phyloP scores from a whole-genome alignment of 2,113 vertebrate genomes.

The Falcunculus frontatus region DNA sequence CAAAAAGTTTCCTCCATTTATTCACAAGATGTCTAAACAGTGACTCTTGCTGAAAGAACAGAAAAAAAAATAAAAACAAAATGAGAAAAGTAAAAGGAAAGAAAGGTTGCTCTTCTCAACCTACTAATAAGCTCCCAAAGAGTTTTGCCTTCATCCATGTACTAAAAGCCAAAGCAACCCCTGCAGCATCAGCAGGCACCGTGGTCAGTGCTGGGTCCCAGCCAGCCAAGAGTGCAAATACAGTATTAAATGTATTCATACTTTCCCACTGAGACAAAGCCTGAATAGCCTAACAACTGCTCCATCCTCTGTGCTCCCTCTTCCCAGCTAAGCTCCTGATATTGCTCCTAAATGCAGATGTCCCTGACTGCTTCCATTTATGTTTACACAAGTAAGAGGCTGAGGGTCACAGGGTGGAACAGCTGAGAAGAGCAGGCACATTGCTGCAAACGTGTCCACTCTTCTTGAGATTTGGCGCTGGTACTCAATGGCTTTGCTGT shows the following conservation, averaged over 20 bases:
- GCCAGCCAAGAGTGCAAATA: slow-evolving; percentile 31
- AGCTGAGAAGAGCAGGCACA: neutral
- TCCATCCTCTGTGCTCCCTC: slow-evolving; percentile 1
- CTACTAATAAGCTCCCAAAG: neutral
- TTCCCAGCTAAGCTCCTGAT: slow-evolving; percentile 45
- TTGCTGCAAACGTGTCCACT: slow-evolving; percentile 47
- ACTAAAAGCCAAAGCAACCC: slow-evolving; percentile 6
- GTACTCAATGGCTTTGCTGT: neutral
- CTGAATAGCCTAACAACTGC: slow-evolving; percentile 28
- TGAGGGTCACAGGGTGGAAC: neutral
- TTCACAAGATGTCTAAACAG: slow-evolving; percentile 36
- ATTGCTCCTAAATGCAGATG: slow-evolving; percentile 13
- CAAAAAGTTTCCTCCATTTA: slow-evolving; percentile 46
- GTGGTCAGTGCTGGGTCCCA: neutral
- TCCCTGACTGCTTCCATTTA: slow-evolving; percentile 8
- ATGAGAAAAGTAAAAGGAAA: neutral
- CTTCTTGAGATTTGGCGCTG: neutral
- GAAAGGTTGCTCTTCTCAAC: neutral
- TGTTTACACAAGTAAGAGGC: slow-evolving; percentile 33
- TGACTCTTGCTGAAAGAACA: neutral
- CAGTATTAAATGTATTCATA: slow-evolving; percentile 40
- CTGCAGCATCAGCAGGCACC: neutral
- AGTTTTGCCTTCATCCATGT: neutral
- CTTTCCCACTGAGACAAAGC: slow-evolving; percentile 56
- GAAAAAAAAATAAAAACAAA: neutral